Evolutionary conservation across 2,797 vertebrate genomes (phyloP), one percentile per base, ranked within the genome.

Genomic region (Arnoldichthys spilopterus): DNA sequence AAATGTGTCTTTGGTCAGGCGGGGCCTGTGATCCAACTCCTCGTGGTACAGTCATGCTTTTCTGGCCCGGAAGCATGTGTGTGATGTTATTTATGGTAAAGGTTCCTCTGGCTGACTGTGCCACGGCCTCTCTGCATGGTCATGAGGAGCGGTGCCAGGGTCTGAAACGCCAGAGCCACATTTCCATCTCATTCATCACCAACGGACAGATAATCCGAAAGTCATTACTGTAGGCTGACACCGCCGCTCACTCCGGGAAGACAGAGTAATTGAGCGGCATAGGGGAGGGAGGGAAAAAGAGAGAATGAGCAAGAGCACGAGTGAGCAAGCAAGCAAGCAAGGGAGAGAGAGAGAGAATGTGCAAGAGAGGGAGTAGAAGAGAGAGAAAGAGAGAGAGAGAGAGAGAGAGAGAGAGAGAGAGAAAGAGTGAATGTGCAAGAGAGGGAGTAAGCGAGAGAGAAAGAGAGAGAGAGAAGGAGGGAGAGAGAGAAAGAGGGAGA

Each of bases 141-240:
- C 89, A 82, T 86, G 90, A 94, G 94, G 95, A 93, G 92, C 85
- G 16, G 85, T 78, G 92, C 92, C 95, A 95, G 90, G 90, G 88
- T 90, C 89, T 88, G 92, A 94, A 95, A 95, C 94, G 92, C 92
- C 86, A 93, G 93, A 90, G 94, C 94, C 96, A 95, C 95, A 96
- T 97, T 97, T 97, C 97, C 95, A 96, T 97, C 96, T 97, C 96
- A 97, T 97, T 98, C 96, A 98, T 98, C 97, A 98, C 94, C 94
- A 96, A 96, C 96, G 96, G 95, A 96, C 96, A 96, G 96, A 98
- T 98, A 97, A 98, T 98, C 96, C 98, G 95, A 96, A 98, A 98
- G 96, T 96, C 96, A 97, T 98, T 98, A 98, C 94, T 94, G 95
- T 95, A 95, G 93, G 94, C 93, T 96, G 94, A 95, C 95, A 96